Evolutionary conservation across 2,888 invertebrate species (phyloP).

Genomic region (Actias luna): DNA sequence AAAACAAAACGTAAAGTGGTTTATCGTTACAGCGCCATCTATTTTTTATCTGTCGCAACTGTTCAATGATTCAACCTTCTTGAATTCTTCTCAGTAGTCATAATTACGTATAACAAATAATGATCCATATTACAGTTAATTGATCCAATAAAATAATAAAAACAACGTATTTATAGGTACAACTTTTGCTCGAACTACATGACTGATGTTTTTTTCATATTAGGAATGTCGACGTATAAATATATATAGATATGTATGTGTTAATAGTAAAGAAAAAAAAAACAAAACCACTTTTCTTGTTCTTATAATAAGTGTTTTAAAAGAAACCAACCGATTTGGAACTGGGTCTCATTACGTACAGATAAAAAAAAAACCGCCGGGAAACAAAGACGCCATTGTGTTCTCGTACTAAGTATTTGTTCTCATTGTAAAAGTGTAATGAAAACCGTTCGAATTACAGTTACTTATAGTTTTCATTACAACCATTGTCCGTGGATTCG

Average conservation of each 20-base stretch:
- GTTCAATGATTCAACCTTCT: not conserved
- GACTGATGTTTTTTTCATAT: not conserved
- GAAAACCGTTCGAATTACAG: not conserved
- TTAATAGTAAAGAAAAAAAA: not conserved
- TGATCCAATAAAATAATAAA: too few species aligned
- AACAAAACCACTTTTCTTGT: not conserved
- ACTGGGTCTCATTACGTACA: not conserved
- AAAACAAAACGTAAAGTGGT: not conserved
- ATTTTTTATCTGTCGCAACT: not conserved
- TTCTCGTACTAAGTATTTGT: not conserved
- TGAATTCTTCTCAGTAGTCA: too few species aligned
- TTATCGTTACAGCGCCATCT: not conserved
- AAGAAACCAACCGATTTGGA: not conserved
- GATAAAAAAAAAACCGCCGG: not conserved
- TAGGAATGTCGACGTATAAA: not conserved
- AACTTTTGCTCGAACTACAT: not conserved
- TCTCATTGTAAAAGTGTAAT: not conserved
- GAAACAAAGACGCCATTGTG: not conserved
- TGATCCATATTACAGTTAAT: too few species aligned
- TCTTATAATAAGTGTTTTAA: not conserved
- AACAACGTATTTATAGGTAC: too few species aligned
- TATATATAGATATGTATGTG: not conserved
- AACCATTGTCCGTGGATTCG: not conserved
- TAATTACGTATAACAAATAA: too few species aligned
- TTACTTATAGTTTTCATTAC: not conserved